Evolutionary conservation across 1,140 invertebrate genomes (phyloP).

Genomic region (Chrysomallon squamiferum): DNA sequence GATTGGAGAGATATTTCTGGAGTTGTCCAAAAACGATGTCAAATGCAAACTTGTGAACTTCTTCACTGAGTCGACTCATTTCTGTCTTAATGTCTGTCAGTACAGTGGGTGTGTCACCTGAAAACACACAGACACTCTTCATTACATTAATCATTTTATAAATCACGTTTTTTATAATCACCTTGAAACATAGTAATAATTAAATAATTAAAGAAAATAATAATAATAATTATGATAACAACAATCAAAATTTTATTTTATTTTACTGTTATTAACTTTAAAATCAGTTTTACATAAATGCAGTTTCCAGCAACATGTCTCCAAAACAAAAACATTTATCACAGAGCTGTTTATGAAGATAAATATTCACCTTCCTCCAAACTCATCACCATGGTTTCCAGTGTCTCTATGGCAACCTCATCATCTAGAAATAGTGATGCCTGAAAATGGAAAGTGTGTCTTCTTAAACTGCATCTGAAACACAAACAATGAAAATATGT

Average conservation of each 20-base stretch:
- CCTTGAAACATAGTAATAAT: neutral
- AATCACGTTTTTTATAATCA: neutral
- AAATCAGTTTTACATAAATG: too few species aligned
- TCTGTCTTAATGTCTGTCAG: slow-evolving; percentile 69
- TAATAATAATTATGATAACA: too few species aligned
- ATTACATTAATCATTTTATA: neutral
- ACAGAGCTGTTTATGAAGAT: too few species aligned
- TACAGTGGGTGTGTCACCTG: slow-evolving; percentile 57
- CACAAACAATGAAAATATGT: neutral
- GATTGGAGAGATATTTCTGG: slow-evolving; percentile 52
- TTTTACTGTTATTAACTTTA: too few species aligned
- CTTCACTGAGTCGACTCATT: slow-evolving; percentile 58
- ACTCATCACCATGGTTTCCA: slow-evolving; percentile 48
- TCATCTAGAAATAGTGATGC: slow-evolving; percentile 49
- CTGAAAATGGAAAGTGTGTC: slow-evolving; percentile 31
- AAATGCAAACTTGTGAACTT: slow-evolving; percentile 62
- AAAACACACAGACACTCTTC: neutral
- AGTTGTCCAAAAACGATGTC: slow-evolving; percentile 64
- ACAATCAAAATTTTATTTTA: too few species aligned
- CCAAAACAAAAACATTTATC: too few species aligned
- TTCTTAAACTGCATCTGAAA: slow-evolving; percentile 20
- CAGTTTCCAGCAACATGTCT: too few species aligned
- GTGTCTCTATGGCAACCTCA: slow-evolving; percentile 35
- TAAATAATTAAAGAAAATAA: too few species aligned
- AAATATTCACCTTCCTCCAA: slow-evolving; percentile 51